A percentile compares a stretch with the other conserved stretches of the same genome.
Conservation (phyloP, 2,888 invertebrate genomes). For the Phrixothrix hirtus region DNA sequence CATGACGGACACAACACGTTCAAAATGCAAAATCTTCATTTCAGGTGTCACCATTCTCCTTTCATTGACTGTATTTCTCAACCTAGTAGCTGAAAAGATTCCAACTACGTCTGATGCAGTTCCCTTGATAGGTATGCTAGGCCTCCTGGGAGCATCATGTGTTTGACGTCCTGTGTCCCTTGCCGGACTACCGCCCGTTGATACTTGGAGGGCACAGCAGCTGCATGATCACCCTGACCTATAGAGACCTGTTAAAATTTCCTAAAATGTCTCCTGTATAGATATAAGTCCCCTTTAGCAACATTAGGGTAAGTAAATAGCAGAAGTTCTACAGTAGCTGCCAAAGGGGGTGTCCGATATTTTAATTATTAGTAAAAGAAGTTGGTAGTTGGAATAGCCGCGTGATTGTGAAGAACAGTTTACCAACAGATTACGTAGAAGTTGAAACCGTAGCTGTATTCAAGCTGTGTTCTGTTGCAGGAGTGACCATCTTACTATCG, state of each 20-base stretch:
- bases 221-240: slow-evolving; percentile 33
- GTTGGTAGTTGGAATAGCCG: no score
- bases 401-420: no score
- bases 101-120: slow-evolving; percentile 84
- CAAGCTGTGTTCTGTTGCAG: slow-evolving; percentile 79
- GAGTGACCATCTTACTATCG: slow-evolving; percentile 98
- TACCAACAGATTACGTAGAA: slow-evolving; percentile 3
- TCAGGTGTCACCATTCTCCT: slow-evolving; percentile 95
- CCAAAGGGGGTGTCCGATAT: no score
- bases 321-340: no score
- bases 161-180: slow-evolving; percentile 55
- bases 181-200: slow-evolving; percentile 56
- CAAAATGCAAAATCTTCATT: slow-evolving; percentile 58
- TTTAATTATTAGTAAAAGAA: no score
- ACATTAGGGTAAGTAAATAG: slow-evolving; percentile 25
- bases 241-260: slow-evolving; percentile 16
- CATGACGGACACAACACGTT: slow-evolving; percentile 46
- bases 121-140: slow-evolving; percentile 75
- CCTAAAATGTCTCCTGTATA: slow-evolving; percentile 15
- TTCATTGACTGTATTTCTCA: slow-evolving; percentile 96
- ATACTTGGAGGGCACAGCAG: slow-evolving; percentile 57
- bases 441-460: slow-evolving; percentile 50
- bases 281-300: slow-evolving; percentile 20
- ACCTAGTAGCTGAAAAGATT: slow-evolving; percentile 97
- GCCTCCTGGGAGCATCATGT: slow-evolving; percentile 56